Base-by-base conservation (phyloP, 2,113 vertebrate genomes). In the Macquaria ambigua region DNA sequence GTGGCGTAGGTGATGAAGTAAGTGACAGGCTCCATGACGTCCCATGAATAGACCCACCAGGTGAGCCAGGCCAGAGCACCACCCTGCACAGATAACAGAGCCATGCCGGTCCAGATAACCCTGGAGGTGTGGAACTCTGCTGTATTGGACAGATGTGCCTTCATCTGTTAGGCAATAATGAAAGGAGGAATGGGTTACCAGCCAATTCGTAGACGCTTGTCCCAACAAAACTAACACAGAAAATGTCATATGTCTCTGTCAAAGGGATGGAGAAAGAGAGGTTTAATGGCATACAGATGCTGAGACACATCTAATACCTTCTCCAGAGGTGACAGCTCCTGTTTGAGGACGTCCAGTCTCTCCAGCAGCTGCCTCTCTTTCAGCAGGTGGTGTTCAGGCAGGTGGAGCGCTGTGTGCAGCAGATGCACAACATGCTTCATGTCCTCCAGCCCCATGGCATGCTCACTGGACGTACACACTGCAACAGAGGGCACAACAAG, bases 41-140 rank as follows among this genome's bases (percentile, higher is more conserved):
- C 98, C 98, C 98, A 99, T 0, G 98, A 99, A 71, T 98, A 99
- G 43, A 99, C 98, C 98, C 98, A 99, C 98, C 98, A 99, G 0
- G 98, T 99, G 66, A 99, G 96, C 98, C 98, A 99, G 0, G 97
- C 97, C 95, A 99, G 20, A 0, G 97, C 97, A 6, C 98, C 98
- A 0, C 97, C 98, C 90, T 99, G 98, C 2, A 96, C 85, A 0
- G 98, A 99, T 84, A 99, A 88, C 90, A 98, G 74, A 0, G 98
- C 98, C 90, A 99, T 76, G 46, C 98, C 98, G 0, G 85, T 80
- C 97, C 97, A 99, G 0, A 98, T 31, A 5, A 95, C 93, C 63
- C 93, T 90, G 50, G 94, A 96, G 7, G 95, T 93, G 37, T 95
- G 95, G 59, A 94, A 94, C 81, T 96, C 94, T 1, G 97, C 96